Percentiles rank a stretch among this genome's conserved stretches.
phyloP scores from a whole-genome alignment of 2,797 vertebrate genomes.

The Danio jaintianensis region DNA sequence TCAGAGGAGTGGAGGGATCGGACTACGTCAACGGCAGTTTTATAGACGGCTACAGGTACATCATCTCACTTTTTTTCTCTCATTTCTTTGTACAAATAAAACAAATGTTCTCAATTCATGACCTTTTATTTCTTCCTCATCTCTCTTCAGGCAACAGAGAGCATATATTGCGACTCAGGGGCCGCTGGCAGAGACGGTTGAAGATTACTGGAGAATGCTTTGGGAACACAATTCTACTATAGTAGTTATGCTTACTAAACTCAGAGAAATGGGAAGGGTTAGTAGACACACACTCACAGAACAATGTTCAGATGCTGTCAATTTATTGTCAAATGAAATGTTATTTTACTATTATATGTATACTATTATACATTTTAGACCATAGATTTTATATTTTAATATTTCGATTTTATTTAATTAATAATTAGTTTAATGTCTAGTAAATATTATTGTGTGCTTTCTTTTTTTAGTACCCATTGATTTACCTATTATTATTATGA shows the following conservation, averaged over 20 bases:
- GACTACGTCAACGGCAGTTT: slow-evolving; percentile 99
- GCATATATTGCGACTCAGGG: slow-evolving; percentile 98
- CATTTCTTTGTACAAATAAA: background rate
- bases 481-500: background rate
- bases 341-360: background rate
- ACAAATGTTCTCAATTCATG: background rate
- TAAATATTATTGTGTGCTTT: background rate
- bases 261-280: slow-evolving; percentile 98
- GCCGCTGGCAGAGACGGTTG: slow-evolving; percentile 96
- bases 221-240: slow-evolving; percentile 99
- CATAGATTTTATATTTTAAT: background rate
- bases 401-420: background rate
- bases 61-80: background rate
- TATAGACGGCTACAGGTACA: slow-evolving; percentile 97
- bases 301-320: too few species aligned
- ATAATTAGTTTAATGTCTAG: background rate
- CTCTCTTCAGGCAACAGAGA: slow-evolving; percentile 86
- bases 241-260: slow-evolving; percentile 98
- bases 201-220: slow-evolving; percentile 99
- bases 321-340: background rate
- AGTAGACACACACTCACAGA: slow-evolving; percentile 56
- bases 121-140: slow-evolving; percentile 6
- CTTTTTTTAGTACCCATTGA: background rate
- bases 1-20: slow-evolving; percentile 97
- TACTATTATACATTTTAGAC: background rate